A percentile compares a stretch with the other conserved stretches of the same genome.
These are phyloP conservation scores for Mohoua ochrocephala DNA, from an alignment of 2,113 vertebrate genomes.

Conservation along the genomic window DNA sequence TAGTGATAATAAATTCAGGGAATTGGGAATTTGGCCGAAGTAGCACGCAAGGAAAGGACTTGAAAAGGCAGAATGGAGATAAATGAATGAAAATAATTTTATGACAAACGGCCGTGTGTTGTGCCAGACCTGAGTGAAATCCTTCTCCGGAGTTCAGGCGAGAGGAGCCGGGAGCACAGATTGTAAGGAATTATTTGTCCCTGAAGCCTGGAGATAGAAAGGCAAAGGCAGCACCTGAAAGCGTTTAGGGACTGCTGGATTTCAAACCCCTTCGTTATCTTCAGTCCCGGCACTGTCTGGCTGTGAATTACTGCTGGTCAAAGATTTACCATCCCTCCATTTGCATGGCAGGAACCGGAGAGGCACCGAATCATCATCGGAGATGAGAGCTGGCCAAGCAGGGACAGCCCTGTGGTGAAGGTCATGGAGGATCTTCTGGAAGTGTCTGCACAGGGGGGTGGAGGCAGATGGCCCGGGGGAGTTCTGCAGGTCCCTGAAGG, in stretches of 20 bases:
- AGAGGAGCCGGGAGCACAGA: neutral
- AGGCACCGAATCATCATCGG: neutral
- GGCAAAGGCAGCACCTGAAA: neutral
- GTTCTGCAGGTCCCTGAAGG: neutral
- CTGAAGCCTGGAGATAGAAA: neutral
- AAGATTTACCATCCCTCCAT: neutral
- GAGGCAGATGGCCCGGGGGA: neutral
- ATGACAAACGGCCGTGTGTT: neutral
- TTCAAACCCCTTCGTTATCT: neutral
- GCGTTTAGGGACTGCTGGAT: neutral
- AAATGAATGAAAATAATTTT: conserved; percentile 30
- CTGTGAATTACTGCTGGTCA: neutral
- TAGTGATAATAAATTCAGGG: conserved; percentile 63
- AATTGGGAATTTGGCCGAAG: conserved; percentile 63
- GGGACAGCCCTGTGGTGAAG: neutral
- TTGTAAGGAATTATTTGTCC: conserved; percentile 2
- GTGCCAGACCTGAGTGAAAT: neutral
- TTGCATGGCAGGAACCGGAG: neutral
- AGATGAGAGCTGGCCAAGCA: neutral
- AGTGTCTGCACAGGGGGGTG: neutral
- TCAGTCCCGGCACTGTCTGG: neutral
- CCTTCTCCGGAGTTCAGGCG: neutral
- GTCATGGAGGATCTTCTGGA: neutral
- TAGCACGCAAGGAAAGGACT: neutral
- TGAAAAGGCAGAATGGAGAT: conserved; percentile 48